phyloP scores from a whole-genome alignment of 2,888 invertebrate species.

The Odontothrips loti region DNA sequence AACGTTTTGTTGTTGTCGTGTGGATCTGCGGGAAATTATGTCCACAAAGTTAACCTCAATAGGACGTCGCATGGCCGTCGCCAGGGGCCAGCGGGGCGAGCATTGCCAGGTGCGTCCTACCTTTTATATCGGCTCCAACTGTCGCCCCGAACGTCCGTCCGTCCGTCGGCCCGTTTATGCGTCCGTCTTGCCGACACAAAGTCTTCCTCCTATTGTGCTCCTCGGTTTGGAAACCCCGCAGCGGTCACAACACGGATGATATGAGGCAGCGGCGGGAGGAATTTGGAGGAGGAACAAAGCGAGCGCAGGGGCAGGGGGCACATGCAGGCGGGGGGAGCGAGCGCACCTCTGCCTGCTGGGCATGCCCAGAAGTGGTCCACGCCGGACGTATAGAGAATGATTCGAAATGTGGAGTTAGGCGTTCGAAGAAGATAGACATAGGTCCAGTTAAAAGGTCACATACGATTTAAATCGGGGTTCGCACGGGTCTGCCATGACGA shows the following conservation, averaged over 20 bases:
- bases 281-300: background rate
- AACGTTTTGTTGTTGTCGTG: background rate
- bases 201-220: slow-evolving; percentile 19
- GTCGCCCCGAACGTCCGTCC: background rate
- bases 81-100: background rate
- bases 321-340: background rate
- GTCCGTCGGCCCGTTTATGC: background rate
- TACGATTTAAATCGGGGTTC: too few relatives aligned
- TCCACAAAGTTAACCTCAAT: slow-evolving; percentile 26
- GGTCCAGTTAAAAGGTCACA: background rate
- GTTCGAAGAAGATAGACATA: background rate
- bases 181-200: background rate
- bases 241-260: slow-evolving; percentile 20
- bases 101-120: background rate
- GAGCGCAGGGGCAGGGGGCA: background rate
- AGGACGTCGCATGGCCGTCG: background rate
- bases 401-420: too few relatives aligned
- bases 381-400: too few relatives aligned
- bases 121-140: slow-evolving; percentile 26
- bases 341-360: too few relatives aligned
- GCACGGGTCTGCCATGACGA: too few relatives aligned
- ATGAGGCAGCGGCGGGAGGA: background rate
- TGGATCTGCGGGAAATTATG: slow-evolving; percentile 13
- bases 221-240: background rate
- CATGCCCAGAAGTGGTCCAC: too few relatives aligned